A percentile compares a stretch with the other conserved stretches of the same genome.
These are phyloP conservation scores for Scaptomyza pallida DNA, from an alignment of 1,140 invertebrate genomes.

Conservation along the genomic window DNA sequence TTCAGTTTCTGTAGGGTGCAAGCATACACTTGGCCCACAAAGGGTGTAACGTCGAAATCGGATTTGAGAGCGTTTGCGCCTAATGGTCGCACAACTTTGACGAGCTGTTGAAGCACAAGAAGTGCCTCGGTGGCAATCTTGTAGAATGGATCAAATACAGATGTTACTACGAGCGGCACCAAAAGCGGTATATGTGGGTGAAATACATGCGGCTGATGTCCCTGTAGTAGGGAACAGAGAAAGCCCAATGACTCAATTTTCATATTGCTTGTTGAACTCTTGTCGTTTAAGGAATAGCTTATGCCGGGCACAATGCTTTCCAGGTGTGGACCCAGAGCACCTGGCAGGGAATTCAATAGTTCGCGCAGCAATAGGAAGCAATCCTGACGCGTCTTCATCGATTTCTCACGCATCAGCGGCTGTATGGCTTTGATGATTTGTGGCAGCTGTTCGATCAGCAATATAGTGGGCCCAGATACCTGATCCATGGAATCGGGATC, in stretches of 20 bases:
- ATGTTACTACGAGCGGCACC: conserved; percentile 94
- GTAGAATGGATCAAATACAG: conserved; percentile 98
- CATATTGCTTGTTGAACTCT: conserved; percentile 98
- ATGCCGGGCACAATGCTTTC: conserved; percentile 94
- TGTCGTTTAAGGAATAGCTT: conserved; percentile 95
- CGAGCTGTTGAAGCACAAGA: conserved; percentile 95
- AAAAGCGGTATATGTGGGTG: conserved; percentile 92
- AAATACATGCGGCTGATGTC: conserved; percentile 91
- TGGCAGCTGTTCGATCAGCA: conserved; percentile 88
- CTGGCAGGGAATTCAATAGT: conserved; percentile 94
- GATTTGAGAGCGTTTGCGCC: conserved; percentile 84
- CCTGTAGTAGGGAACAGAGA: conserved; percentile 93
- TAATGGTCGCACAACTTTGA: conserved; percentile 96
- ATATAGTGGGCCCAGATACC: conserved; percentile 86
- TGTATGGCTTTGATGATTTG: conserved; percentile 94
- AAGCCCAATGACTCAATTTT: conserved; percentile 99
- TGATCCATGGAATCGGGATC: conserved; percentile 93
- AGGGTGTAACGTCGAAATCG: conserved; percentile 91
- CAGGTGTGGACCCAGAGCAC: conserved; percentile 93
- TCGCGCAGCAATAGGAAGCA: conserved; percentile 96
- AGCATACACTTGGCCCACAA: conserved; percentile 92
- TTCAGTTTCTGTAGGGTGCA: conserved; percentile 93
- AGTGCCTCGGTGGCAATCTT: conserved; percentile 98
- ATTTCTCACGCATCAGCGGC: conserved; percentile 96
- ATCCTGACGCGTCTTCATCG: conserved; percentile 95